Evolutionary conservation across 2,888 invertebrate species (phyloP).

Genomic region (Hypsopygia costalis): DNA sequence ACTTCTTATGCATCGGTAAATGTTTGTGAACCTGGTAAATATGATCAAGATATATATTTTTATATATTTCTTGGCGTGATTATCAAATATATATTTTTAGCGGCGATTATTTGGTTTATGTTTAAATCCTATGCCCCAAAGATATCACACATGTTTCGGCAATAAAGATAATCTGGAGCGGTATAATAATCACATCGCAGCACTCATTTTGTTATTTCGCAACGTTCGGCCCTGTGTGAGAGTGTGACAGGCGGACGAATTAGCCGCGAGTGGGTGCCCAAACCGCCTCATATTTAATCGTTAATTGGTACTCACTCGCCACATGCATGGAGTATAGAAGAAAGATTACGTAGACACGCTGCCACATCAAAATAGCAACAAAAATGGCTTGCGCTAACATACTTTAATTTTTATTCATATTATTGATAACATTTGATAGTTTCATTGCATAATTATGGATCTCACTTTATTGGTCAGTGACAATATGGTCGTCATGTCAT

Average conservation of each 20-base stretch:
- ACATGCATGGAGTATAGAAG: slow-evolving; percentile 8
- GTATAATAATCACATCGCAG: neutral
- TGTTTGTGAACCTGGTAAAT: too few relatives aligned
- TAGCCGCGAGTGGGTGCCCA: slow-evolving; percentile 24
- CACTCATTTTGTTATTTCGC: slow-evolving; percentile 1
- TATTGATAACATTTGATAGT: too few relatives aligned
- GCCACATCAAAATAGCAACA: too few relatives aligned
- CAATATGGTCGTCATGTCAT: slow-evolving; percentile 14
- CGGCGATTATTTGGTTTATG: too few relatives aligned
- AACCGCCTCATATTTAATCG: slow-evolving; percentile 44
- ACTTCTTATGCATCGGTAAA: too few relatives aligned
- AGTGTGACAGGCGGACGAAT: slow-evolving; percentile 21
- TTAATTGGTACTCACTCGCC: slow-evolving; percentile 36
- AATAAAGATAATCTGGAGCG: neutral
- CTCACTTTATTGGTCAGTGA: neutral
- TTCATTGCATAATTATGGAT: neutral
- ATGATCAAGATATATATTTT: too few relatives aligned
- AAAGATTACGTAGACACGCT: too few relatives aligned
- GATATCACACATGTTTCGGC: neutral
- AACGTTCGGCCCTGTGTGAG: slow-evolving; percentile 3
- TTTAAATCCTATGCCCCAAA: too few relatives aligned
- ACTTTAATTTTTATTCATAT: too few relatives aligned
- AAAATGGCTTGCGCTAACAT: too few relatives aligned
- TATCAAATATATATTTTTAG: too few relatives aligned
- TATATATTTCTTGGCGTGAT: too few relatives aligned